Base-by-base conservation (phyloP, 2,888 invertebrate genomes). In the Tillus elongatus region DNA sequence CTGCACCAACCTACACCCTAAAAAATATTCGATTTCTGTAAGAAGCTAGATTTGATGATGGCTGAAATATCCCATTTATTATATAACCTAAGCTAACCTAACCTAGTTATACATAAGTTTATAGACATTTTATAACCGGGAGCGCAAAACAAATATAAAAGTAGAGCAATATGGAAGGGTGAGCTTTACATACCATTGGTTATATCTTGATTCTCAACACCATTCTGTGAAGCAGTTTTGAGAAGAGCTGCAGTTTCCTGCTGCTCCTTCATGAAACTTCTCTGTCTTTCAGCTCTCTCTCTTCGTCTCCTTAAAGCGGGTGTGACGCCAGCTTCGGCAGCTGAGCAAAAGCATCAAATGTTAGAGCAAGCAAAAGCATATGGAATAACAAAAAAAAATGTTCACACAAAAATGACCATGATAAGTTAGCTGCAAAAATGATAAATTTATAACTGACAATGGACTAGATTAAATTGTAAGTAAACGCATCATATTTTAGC, bases 251-350 rank as follows among this genome's bases (percentile, higher is more conserved):
- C 70, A 41, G 74, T 73, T 65, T 86, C 85, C 58, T 84, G 75
- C 58, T 84, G 89, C 53, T 89, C 87, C 54, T 79, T 76, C 53
- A 87, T 81, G 56, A 88, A 86, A 57, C 82, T 84, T 37, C 85
- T 78, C 58, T 90, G 89, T 43, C 90, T 73, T 51, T 88, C 87
- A 30, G 81, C 87, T 45, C 90, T 74, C 57, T 89, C 88, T 42
- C 88, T 72, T 42, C 90, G 72, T 51, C 87, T 74, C 52, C 83
- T 73, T 44, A 90, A 68, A 35, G 84, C 86, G 30, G 89, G 82
- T 15, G 82, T 88, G 15, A 89, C 77, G 51, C 87, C 89, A 55
- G 79, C 82, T 54, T 77, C 77, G 51, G 60, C 62, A 41, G 63
- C 67, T 66, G 60, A 55, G 58, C 58, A 56, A 53, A 41, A 51